These are phyloP conservation scores for Ricordea florida DNA, from an alignment of 92 coral and sea anemone species.

Conservation along the genomic window DNA sequence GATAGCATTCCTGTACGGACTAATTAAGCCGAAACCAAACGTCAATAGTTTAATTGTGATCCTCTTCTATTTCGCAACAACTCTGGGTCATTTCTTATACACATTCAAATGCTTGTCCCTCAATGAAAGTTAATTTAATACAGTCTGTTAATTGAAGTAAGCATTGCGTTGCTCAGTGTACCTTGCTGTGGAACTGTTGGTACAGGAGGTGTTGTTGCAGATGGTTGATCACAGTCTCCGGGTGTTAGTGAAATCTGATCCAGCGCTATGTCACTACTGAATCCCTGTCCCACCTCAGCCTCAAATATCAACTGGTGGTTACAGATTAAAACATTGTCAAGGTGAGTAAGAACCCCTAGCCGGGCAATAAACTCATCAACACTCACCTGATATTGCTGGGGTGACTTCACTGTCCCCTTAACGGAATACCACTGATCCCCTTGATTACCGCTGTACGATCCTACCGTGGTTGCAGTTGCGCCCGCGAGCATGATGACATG, in stretches of 20 bases:
- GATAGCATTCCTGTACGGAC: no score
- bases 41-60: no score
- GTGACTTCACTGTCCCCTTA: neutral
- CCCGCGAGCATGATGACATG: neutral
- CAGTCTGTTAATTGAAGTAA: no score
- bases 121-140: no score
- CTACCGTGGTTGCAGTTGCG: neutral
- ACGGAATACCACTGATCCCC: constrained; percentile 5
- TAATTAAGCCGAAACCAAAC: no score
- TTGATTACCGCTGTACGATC: neutral
- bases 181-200: neutral
- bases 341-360: no score
- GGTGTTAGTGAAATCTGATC: constrained; percentile 27
- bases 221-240: constrained; percentile 7
- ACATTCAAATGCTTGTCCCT: no score
- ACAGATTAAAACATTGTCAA: neutral
- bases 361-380: no score
- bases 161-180: no score
- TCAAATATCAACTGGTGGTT: constrained; percentile 13
- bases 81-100: no score
- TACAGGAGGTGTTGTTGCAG: neutral
- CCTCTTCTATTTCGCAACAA: no score
- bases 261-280: constrained; percentile 8
- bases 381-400: constrained; percentile 20
- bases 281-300: constrained; percentile 5